Evolutionary conservation across 2,888 invertebrate genomes (phyloP).

Genomic region (Drosophila phalerata): DNA sequence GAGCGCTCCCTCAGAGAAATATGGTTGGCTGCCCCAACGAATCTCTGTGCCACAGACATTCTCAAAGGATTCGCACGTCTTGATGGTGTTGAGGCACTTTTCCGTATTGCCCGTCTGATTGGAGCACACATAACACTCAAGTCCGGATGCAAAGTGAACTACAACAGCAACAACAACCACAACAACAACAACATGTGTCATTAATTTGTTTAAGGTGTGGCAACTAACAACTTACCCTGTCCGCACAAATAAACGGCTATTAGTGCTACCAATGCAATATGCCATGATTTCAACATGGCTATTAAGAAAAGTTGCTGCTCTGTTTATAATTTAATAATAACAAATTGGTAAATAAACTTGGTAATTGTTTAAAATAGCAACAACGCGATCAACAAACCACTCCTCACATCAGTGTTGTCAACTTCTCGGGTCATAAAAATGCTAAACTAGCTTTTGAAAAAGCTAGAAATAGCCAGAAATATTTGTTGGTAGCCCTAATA

Average conservation of each 20-base stretch:
- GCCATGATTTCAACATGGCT: conserved; percentile 75
- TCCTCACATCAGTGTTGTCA: too few species aligned
- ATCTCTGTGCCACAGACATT: conserved; percentile 90
- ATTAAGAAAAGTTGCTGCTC: background rate
- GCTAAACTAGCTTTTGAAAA: too few species aligned
- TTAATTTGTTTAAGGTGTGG: conserved; percentile 59
- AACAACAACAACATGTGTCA: conserved; percentile 22
- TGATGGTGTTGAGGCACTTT: conserved; percentile 96
- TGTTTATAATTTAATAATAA: conserved; percentile 19
- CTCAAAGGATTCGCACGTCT: conserved; percentile 94
- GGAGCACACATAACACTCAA: conserved; percentile 98
- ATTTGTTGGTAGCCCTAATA: too few species aligned
- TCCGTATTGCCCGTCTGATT: conserved; percentile 96
- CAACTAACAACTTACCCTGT: conserved; percentile 71
- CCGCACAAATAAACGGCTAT: conserved; percentile 74
- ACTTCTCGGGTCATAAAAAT: too few species aligned
- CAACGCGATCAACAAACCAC: conserved; percentile 64
- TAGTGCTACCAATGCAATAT: conserved; percentile 70
- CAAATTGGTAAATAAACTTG: conserved; percentile 35
- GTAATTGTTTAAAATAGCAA: conserved; percentile 43
- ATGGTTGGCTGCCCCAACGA: conserved; percentile 96
- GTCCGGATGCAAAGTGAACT: conserved; percentile 85
- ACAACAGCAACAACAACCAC: conserved; percentile 3
- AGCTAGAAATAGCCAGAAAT: too few species aligned
- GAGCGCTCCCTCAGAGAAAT: conserved; percentile 96